phyloP scores from a whole-genome alignment of 2,113 vertebrate genomes.

The Numenius arquata region DNA sequence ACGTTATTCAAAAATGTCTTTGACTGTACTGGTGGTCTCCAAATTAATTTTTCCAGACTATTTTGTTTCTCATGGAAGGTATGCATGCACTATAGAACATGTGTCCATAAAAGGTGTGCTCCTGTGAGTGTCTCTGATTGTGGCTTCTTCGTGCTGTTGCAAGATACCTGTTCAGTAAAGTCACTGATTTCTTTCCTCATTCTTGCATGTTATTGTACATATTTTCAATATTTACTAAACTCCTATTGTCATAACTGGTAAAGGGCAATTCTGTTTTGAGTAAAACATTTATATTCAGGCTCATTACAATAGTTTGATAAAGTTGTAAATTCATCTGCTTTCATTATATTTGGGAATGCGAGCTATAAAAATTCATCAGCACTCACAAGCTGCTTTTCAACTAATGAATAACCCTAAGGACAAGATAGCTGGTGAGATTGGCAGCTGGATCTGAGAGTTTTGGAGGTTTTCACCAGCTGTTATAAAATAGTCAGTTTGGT shows the following conservation, averaged over 20 bases:
- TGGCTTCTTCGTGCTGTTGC: background rate
- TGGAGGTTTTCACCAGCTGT: background rate
- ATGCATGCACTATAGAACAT: background rate
- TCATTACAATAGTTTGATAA: background rate
- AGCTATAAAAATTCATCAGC: conserved; percentile 32
- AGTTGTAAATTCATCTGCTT: background rate
- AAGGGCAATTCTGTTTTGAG: background rate
- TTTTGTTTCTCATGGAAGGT: background rate
- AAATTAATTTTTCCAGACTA: background rate
- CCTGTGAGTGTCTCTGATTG: background rate
- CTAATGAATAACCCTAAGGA: conserved; percentile 21
- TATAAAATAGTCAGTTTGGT: conserved; percentile 11
- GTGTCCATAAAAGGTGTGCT: background rate
- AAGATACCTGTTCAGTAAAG: background rate
- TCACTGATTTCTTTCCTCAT: background rate
- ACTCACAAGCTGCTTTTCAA: conserved; percentile 24
- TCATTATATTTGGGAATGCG: background rate
- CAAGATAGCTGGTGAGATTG: background rate
- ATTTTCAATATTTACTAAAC: background rate
- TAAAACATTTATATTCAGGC: background rate
- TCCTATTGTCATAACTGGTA: background rate
- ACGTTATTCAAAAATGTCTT: background rate
- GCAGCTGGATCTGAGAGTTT: conserved; percentile 36
- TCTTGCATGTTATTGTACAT: background rate
- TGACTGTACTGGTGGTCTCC: background rate